Conservation (phyloP, 2,113 vertebrate species). For the Periophthalmus modestus region DNA sequence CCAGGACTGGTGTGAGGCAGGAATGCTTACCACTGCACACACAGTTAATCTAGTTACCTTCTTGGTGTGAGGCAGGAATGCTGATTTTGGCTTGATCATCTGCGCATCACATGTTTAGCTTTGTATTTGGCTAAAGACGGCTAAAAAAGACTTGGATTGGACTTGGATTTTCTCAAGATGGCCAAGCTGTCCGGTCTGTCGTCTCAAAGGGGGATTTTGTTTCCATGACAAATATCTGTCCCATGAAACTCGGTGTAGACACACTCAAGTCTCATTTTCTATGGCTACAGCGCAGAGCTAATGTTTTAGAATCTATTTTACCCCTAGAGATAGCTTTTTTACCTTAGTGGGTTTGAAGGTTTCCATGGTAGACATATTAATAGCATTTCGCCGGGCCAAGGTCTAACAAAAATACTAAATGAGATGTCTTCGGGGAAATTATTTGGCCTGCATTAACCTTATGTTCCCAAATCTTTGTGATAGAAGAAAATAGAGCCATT, state of each 20-base stretch:
- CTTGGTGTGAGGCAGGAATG: not conserved
- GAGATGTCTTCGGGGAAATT: conserved; percentile 28
- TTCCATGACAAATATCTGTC: conserved; percentile 39
- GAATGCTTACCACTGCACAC: not conserved
- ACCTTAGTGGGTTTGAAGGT: not conserved
- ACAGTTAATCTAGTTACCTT: not conserved
- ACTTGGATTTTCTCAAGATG: conserved; percentile 34
- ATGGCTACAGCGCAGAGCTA: not conserved
- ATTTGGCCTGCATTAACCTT: conserved; percentile 41
- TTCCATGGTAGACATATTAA: conserved; percentile 9
- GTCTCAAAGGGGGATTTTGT: conserved; percentile 45
- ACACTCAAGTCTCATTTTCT: not conserved
- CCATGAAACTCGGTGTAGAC: conserved; percentile 36
- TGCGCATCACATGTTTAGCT: not conserved
- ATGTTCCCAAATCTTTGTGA: conserved; percentile 27
- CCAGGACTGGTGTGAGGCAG: not conserved
- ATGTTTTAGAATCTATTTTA: not conserved
- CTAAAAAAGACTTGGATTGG: not conserved
- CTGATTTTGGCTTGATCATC: not conserved
- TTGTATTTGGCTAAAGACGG: conserved; percentile 16
- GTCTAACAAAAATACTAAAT: conserved; percentile 23
- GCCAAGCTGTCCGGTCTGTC: conserved; percentile 31
- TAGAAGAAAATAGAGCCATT: conserved; percentile 27
- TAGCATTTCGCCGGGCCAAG: not conserved
- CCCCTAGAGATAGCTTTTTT: not conserved